Conservation (phyloP, 2,113 vertebrate genomes). For the Bothrops jararaca region DNA sequence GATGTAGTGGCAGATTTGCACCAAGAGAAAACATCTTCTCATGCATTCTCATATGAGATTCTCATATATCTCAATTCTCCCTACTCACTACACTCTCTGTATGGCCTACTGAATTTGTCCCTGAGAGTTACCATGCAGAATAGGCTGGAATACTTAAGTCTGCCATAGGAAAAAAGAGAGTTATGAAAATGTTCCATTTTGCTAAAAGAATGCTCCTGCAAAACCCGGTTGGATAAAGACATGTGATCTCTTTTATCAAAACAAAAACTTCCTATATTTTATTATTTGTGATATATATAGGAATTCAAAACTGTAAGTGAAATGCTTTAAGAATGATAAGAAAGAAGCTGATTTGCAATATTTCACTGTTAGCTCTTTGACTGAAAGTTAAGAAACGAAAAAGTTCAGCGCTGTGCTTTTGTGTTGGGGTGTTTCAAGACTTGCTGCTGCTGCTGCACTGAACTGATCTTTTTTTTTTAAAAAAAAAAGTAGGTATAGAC, state of each 20-base stretch:
- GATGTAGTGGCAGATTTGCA: neutral
- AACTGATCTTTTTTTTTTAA: neutral
- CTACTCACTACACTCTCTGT: no score
- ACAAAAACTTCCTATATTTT: neutral
- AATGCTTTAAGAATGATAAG: neutral
- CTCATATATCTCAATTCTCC: neutral
- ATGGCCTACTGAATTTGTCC: neutral
- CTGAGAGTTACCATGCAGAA: neutral
- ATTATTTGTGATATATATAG: neutral
- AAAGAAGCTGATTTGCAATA: neutral
- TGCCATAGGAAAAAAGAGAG: neutral
- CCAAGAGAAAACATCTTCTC: neutral
- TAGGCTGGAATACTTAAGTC: neutral
- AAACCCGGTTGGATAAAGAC: neutral
- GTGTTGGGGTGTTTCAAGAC: neutral
- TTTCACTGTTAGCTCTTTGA: neutral
- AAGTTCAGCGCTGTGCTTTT: neutral
- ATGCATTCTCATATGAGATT: neutral
- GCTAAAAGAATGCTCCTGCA: neutral
- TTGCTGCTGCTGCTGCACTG: neutral
- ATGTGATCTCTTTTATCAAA: neutral
- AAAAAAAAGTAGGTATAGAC: neutral
- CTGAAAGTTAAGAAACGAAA: neutral
- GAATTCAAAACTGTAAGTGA: neutral
- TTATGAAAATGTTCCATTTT: neutral